Conservation (phyloP, 2,888 invertebrate species). For the Gibbula magus region DNA sequence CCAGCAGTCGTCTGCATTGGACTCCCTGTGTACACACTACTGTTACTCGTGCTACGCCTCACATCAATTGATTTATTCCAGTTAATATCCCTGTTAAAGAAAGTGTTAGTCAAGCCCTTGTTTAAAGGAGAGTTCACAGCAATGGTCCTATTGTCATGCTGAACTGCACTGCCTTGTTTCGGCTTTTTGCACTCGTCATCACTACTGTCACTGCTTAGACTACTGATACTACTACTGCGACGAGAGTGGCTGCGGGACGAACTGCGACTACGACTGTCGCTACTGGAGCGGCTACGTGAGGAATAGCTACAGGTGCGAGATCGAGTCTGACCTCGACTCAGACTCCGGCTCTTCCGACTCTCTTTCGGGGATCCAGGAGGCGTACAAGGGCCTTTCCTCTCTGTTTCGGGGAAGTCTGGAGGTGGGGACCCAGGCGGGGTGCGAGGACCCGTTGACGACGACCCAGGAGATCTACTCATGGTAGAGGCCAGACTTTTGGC, state of each 20-base stretch:
- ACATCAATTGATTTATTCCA: constrained; percentile 6
- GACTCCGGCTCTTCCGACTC: constrained; percentile 46
- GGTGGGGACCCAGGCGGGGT: constrained; percentile 41
- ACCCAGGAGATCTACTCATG: constrained; percentile 14
- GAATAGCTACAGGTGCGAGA: constrained; percentile 15
- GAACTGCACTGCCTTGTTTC: not conserved
- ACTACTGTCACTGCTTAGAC: constrained; percentile 27
- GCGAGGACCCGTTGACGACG: constrained; percentile 32
- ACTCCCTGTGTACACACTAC: not conserved
- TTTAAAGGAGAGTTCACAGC: not conserved
- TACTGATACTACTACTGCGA: constrained; percentile 39
- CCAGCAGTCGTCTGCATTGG: not conserved
- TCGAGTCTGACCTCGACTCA: constrained; percentile 39
- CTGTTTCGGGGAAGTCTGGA: constrained; percentile 9
- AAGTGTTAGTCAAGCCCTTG: not conserved
- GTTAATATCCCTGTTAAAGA: constrained; percentile 1
- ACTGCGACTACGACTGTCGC: constrained; percentile 44
- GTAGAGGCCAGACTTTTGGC: not conserved
- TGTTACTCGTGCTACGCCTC: not conserved
- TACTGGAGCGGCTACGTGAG: constrained; percentile 1
- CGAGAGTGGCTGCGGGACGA: constrained; percentile 47
- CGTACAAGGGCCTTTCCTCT: constrained; percentile 41
- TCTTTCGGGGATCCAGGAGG: constrained; percentile 46
- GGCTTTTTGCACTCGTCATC: constrained; percentile 14
- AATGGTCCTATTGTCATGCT: not conserved